Conservation (phyloP, 2,888 invertebrate species). For the Coelopa pilipes region DNA sequence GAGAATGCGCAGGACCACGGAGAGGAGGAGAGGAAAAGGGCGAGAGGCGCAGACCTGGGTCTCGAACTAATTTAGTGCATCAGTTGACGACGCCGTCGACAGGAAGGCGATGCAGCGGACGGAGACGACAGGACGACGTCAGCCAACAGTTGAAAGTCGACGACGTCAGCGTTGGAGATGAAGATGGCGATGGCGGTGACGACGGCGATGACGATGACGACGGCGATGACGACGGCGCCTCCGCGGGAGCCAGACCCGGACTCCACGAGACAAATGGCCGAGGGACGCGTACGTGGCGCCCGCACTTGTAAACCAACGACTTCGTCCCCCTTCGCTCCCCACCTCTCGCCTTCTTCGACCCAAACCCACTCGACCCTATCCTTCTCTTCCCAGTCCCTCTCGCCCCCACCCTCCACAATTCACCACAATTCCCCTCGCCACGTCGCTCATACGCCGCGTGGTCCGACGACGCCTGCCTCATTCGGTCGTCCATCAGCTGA, state of each 20-base stretch:
- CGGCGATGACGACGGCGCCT: not conserved
- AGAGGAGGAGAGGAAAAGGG: not conserved
- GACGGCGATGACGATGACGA: not conserved
- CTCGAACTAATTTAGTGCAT: conserved; percentile 38
- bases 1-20: not conserved
- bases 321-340: not conserved
- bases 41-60: not conserved
- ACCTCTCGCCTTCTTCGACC: not conserved
- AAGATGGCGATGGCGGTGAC: not conserved
- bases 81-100: conserved; percentile 22
- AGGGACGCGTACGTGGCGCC: conserved; percentile 31
- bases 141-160: not conserved
- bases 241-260: not conserved
- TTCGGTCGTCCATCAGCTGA: not conserved
- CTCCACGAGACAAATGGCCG: conserved; percentile 26
- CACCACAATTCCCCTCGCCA: not conserved
- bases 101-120: not conserved
- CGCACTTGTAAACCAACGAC: not conserved
- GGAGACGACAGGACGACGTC: not conserved
- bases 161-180: not conserved
- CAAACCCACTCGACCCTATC: no score
- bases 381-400: not conserved
- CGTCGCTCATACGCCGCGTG: not conserved
- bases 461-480: not conserved
- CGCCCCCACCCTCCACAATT: not conserved